Conservation (phyloP, 2,888 invertebrate species). For the Tinea semifulvella region DNA sequence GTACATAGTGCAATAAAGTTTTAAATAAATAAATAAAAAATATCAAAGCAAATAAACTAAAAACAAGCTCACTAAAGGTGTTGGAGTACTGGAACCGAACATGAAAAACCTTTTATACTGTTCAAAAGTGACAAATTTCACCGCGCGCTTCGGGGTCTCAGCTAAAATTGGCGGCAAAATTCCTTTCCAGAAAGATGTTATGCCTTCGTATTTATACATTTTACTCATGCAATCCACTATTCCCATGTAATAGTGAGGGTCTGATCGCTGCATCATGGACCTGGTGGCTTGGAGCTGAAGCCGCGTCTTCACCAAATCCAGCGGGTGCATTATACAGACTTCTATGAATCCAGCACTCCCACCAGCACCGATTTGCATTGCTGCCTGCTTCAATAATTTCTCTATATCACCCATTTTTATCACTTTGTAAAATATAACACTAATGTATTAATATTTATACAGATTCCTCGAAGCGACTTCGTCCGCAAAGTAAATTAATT, state of each 20-base stretch:
- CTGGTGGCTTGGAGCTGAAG: constrained; percentile 46
- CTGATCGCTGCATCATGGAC: constrained; percentile 31
- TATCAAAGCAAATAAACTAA: neutral
- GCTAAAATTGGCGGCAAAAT: constrained; percentile 92
- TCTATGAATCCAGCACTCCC: constrained; percentile 94
- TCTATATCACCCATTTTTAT: constrained; percentile 47
- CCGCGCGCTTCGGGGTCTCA: constrained; percentile 94
- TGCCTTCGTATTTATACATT: constrained; percentile 88
- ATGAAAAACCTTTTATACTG: constrained; percentile 88
- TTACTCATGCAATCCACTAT: constrained; percentile 87
- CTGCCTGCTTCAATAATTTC: constrained; percentile 71
- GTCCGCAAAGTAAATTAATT: no score
- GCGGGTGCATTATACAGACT: constrained; percentile 95
- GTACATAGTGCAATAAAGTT: constrained; percentile 9
- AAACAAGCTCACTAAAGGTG: constrained; percentile 72
- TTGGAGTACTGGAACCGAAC: constrained; percentile 78
- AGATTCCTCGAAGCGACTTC: no score
- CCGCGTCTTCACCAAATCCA: constrained; percentile 93
- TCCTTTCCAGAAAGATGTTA: constrained; percentile 91
- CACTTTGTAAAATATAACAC: no score
- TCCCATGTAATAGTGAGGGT: constrained; percentile 76
- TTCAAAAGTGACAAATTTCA: constrained; percentile 95
- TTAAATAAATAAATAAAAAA: neutral
- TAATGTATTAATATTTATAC: neutral
- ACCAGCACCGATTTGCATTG: constrained; percentile 86